Conservation (phyloP, 2,888 invertebrate species). For the Heliconius erato region DNA sequence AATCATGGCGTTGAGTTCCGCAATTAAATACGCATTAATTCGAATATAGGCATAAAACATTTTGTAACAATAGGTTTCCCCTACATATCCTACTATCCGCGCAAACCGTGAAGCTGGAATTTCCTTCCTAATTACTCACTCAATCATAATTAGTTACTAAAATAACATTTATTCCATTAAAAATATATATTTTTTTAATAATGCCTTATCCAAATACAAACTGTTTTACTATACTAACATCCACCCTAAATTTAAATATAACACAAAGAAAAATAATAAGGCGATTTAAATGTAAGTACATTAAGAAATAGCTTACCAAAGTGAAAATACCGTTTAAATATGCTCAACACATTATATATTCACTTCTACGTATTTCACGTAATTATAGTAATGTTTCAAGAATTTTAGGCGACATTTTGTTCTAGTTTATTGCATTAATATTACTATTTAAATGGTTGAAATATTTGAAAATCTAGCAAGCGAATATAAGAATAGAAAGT, state of each 20-base stretch:
- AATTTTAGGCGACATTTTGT: constrained; percentile 16
- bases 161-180: too few relatives aligned
- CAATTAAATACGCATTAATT: too few relatives aligned
- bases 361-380: constrained; percentile 25
- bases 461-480: neutral
- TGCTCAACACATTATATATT: constrained; percentile 25
- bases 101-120: too few relatives aligned
- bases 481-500: too few relatives aligned
- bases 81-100: too few relatives aligned
- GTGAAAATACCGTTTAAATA: constrained; percentile 12
- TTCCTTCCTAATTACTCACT: too few relatives aligned
- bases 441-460: neutral
- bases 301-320: constrained; percentile 8
- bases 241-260: neutral
- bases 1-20: neutral
- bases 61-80: too few relatives aligned
- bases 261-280: neutral
- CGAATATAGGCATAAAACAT: neutral
- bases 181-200: too few relatives aligned
- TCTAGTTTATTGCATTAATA: neutral
- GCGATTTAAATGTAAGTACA: neutral
- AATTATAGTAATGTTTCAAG: constrained; percentile 11
- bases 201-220: neutral
- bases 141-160: too few relatives aligned
- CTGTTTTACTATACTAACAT: neutral